A percentile compares a stretch with the other conserved stretches of the same genome.
These are phyloP conservation scores for Poeciliopsis infans DNA, from an alignment of 2,797 vertebrate genomes.

Conservation along the genomic window DNA sequence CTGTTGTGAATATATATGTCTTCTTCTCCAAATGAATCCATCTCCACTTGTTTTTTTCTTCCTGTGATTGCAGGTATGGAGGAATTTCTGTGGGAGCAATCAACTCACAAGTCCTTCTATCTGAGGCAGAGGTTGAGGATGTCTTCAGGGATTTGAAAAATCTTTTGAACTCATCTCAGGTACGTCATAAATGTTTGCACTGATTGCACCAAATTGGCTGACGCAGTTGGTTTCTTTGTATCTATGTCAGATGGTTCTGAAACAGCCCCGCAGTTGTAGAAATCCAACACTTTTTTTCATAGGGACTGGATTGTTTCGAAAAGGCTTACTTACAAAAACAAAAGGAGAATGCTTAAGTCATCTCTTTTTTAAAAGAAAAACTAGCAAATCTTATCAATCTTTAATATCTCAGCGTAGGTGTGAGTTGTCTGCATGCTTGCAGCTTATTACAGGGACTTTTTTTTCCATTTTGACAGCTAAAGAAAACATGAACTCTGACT, in stretches of 20 bases:
- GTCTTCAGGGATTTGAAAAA: constrained; percentile 62
- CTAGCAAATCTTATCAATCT: not conserved
- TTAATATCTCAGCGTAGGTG: not conserved
- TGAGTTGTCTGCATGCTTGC: not conserved
- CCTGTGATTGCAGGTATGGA: constrained; percentile 72
- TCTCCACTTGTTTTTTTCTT: not conserved
- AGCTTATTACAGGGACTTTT: not conserved
- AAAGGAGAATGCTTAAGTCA: not conserved
- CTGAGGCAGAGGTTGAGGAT: constrained; percentile 56
- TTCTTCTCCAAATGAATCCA: constrained; percentile 5
- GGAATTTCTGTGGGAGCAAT: constrained; percentile 81
- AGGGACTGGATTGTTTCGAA: too few relatives aligned
- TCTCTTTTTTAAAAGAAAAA: not conserved
- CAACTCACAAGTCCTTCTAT: constrained; percentile 81
- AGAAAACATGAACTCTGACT: not conserved
- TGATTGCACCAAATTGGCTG: constrained; percentile 3
- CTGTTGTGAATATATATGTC: not conserved
- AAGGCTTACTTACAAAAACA: not conserved
- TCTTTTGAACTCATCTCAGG: constrained; percentile 66
- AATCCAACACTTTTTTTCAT: not conserved
- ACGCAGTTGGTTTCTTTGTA: not conserved
- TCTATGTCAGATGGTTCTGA: not conserved
- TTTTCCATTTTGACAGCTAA: not conserved
- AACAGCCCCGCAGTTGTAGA: not conserved
- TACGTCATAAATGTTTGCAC: constrained; percentile 38